Evolutionary conservation across 2,888 invertebrate genomes (phyloP), one percentile per base, ranked within the genome.

Genomic region (Apotomis turbidana): DNA sequence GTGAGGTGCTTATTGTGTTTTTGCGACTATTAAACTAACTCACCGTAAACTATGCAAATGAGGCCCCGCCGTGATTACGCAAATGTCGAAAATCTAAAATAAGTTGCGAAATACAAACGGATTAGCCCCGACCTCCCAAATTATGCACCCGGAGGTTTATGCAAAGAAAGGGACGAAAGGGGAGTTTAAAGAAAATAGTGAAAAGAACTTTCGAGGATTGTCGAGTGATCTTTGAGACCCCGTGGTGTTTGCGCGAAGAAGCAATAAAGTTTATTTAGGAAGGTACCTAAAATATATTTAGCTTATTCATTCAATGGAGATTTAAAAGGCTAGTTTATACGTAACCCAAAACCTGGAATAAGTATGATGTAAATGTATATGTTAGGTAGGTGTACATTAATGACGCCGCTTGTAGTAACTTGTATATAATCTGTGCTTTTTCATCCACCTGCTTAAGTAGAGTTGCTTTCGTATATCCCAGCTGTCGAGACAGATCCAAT

Each of bases 141-240:
- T 76, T 76, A 76, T 76, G 74, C 75, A 76, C 75, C 75, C 64
- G 60, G 52, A 12, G 63, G 72, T 46, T 68, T 72, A 68, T 68
- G 68, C 68, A 72, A 72, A 71, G 66, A 71, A 63, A 68, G 62
- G 68, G 68, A 57, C 36, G 44, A 10, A 55, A 49, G 15, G 61
- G 71, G 54, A 57, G 55, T 61, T 60, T 9, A 71, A 71, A 68
- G 67, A 71, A 71, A 71, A 71, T 71, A 71, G 67, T 68, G 67
- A 27, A 49, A 66, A 71, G 44, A 60, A 52, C 54, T 70, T 71
- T 63, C 38, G 3, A 63, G 52, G 54, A 55, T 55, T 46, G 66
- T 44, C 64, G 54, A 64, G 52, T 54, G 66, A 57, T 66, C 57
- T 66, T 66, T 6, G 54, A 46, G 49, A 10, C 3, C n/a, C 49